Percentiles rank a stretch among this genome's conserved stretches.
Evolutionary conservation across 1,140 invertebrate species (phyloP).

Genomic region (Whitmania pigra): DNA sequence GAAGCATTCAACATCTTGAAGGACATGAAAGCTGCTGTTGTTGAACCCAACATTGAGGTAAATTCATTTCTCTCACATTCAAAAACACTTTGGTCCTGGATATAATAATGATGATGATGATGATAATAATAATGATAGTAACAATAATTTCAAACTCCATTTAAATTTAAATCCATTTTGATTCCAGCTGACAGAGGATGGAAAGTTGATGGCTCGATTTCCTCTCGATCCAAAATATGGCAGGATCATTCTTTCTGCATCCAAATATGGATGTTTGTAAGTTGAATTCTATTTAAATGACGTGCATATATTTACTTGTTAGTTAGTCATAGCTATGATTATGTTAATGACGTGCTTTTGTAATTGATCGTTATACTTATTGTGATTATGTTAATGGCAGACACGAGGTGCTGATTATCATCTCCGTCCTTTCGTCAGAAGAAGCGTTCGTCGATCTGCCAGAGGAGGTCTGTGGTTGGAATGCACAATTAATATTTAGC

Average conservation of each 20-base stretch:
- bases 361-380: background rate
- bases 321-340: background rate
- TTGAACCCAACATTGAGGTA: background rate
- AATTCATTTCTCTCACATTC: background rate
- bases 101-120: no score
- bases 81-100: background rate
- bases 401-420: slow-evolving; percentile 64
- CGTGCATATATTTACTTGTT: background rate
- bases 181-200: slow-evolving; percentile 58
- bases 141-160: background rate
- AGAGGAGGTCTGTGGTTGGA: no score
- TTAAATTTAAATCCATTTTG: slow-evolving; percentile 12
- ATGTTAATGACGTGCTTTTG: background rate
- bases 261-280: slow-evolving; percentile 62
- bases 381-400: slow-evolving; percentile 31
- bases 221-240: slow-evolving; percentile 81
- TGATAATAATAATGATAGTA: no score
- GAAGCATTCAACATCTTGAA: background rate
- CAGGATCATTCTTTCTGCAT: slow-evolving; percentile 65
- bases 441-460: no score
- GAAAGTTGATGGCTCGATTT: slow-evolving; percentile 74
- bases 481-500: no score
- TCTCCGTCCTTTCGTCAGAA: slow-evolving; percentile 57
- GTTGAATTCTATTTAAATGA: slow-evolving; percentile 25
- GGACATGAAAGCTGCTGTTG: slow-evolving; percentile 1